A percentile compares a stretch with the other conserved stretches of the same genome.
phyloP scores from a whole-genome alignment of 2,888 invertebrate species.

The Eulithis testata region DNA sequence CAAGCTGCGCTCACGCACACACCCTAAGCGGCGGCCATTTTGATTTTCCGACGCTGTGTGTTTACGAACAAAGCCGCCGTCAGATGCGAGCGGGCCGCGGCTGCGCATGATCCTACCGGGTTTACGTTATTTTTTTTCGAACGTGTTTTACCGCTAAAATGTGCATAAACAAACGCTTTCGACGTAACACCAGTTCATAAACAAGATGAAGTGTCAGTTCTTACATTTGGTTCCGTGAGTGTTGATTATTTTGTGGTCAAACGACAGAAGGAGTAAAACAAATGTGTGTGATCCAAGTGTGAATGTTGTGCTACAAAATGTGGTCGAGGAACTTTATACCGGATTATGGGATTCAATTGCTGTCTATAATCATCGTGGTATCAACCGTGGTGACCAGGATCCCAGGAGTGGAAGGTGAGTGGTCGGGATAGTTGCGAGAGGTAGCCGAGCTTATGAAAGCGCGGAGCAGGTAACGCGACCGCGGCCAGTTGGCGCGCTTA shows the following conservation, averaged over 20 bases:
- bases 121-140: conserved; percentile 63
- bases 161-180: conserved; percentile 70
- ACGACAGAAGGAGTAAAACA: conserved; percentile 81
- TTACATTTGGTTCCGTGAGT: conserved; percentile 84
- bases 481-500: conserved; percentile 56
- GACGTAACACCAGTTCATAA: conserved; percentile 77
- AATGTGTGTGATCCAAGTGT: conserved; percentile 85
- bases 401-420: conserved; percentile 85
- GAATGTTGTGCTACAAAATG: conserved; percentile 86
- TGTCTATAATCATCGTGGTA: conserved; percentile 75
- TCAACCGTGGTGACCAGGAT: conserved; percentile 76
- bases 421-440: conserved; percentile 54
- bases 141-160: conserved; percentile 84
- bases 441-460: conserved; percentile 79
- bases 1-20: conserved; percentile 78
- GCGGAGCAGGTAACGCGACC: conserved; percentile 65
- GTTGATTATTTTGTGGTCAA: conserved; percentile 74
- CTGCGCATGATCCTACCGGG: conserved; percentile 80
- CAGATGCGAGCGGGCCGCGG: conserved; percentile 84
- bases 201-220: conserved; percentile 84
- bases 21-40: conserved; percentile 75
- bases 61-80: conserved; percentile 85
- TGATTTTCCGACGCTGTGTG: conserved; percentile 83
- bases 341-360: conserved; percentile 88
- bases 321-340: conserved; percentile 88